Conservation (phyloP, 2,113 vertebrate species). For the Takifugu bimaculatus region DNA sequence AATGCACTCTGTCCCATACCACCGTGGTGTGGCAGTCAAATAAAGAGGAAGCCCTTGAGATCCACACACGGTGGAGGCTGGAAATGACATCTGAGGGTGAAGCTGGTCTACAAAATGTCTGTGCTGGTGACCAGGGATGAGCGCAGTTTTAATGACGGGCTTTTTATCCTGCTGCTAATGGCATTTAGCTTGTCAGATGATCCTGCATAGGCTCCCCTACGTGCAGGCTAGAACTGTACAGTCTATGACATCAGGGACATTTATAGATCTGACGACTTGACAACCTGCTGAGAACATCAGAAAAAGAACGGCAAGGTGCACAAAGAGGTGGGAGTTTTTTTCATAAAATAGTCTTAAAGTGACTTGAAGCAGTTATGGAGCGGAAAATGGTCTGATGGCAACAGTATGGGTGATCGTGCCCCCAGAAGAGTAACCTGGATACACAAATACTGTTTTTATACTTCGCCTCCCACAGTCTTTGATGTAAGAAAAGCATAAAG, state of each 20-base stretch:
- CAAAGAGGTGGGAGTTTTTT: slow-evolving; percentile 10
- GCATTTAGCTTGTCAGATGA: not conserved
- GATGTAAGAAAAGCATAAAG: slow-evolving; percentile 33
- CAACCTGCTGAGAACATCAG: slow-evolving; percentile 29
- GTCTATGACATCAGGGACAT: too few species aligned
- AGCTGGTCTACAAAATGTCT: slow-evolving; percentile 11
- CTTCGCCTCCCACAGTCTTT: slow-evolving; percentile 40
- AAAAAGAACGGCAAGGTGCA: not conserved
- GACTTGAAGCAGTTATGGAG: slow-evolving; percentile 12
- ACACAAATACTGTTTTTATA: slow-evolving; percentile 31
- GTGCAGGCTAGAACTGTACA: not conserved
- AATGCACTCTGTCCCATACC: slow-evolving; percentile 46
- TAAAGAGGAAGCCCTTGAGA: slow-evolving; percentile 39
- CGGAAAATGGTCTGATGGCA: slow-evolving; percentile 27
- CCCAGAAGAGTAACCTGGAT: slow-evolving; percentile 52
- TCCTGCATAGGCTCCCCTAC: not conserved
- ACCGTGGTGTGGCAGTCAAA: slow-evolving; percentile 38
- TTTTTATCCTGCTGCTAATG: slow-evolving; percentile 9
- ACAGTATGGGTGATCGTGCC: slow-evolving; percentile 19
- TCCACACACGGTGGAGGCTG: slow-evolving; percentile 24
- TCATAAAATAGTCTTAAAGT: slow-evolving; percentile 23
- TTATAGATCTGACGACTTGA: slow-evolving; percentile 2
- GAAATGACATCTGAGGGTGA: slow-evolving; percentile 30
- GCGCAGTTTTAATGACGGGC: not conserved
- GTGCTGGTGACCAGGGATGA: slow-evolving; percentile 26